Evolutionary conservation across 35 echinoderm and acorn worm species (phyloP).

Genomic region (Hemicentrotus pulcherrimus): DNA sequence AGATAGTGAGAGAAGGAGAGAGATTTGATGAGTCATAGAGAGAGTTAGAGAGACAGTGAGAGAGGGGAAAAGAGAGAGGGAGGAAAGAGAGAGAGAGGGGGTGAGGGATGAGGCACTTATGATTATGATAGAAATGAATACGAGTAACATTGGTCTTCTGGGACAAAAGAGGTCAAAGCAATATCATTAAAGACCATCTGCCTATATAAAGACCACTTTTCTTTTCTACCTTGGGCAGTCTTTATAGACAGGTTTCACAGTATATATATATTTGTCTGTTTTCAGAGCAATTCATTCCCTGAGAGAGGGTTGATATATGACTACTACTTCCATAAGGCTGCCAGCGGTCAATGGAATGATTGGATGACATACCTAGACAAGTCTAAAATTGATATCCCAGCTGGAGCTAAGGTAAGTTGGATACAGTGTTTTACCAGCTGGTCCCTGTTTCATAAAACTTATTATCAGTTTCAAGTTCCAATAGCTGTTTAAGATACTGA

Average conservation of each 20-base stretch:
- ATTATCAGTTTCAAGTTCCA: too few species aligned
- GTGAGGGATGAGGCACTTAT: too few species aligned
- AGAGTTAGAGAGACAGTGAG: neutral
- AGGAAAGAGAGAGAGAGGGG: neutral
- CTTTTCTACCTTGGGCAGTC: too few species aligned
- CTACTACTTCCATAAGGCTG: constrained; percentile 94
- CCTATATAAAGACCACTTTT: too few species aligned
- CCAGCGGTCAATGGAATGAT: constrained; percentile 87
- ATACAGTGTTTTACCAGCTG: neutral
- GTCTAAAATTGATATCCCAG: constrained; percentile 69
- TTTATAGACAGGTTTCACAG: too few species aligned
- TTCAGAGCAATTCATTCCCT: constrained; percentile 97
- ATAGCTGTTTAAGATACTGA: too few species aligned
- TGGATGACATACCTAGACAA: constrained; percentile 96
- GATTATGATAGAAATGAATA: too few species aligned
- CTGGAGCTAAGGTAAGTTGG: constrained; percentile 80
- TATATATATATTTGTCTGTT: neutral
- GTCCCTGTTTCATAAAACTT: neutral
- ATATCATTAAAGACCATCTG: too few species aligned
- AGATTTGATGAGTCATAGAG: too few species aligned
- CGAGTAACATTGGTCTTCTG: too few species aligned
- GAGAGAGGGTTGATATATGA: constrained; percentile 91
- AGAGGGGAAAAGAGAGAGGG: neutral
- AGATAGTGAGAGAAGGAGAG: neutral
- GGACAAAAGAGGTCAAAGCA: too few species aligned